Evolutionary conservation across 2,888 invertebrate genomes (phyloP).

Genomic region (Xanthorhoe spadicearia): DNA sequence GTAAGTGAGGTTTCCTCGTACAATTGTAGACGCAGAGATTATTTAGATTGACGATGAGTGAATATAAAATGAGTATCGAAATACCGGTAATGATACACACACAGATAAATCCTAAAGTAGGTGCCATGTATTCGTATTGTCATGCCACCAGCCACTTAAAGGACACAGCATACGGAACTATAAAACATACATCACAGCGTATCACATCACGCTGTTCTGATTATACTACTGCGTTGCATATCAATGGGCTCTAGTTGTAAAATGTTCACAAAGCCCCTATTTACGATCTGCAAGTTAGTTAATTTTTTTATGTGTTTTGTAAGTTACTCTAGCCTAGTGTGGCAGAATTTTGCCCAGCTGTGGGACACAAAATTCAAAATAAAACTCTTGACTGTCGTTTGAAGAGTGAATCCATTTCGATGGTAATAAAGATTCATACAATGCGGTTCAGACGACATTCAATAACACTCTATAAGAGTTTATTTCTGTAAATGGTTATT

Average conservation of each 20-base stretch:
- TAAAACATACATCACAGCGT: neutral
- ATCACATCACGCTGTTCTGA: neutral
- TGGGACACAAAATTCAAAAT: no score
- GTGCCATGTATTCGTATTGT: neutral
- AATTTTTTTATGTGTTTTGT: no score
- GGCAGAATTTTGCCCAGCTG: no score
- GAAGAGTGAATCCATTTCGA: neutral
- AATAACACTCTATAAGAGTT: neutral
- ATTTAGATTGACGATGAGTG: slow-evolving; percentile 22
- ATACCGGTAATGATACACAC: slow-evolving; percentile 1
- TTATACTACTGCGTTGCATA: no score
- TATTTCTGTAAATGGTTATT: neutral
- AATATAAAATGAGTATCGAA: slow-evolving; percentile 14
- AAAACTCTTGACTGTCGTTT: no score
- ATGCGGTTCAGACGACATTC: neutral
- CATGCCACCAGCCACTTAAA: neutral
- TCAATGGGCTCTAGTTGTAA: no score
- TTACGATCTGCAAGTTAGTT: no score
- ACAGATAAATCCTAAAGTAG: neutral
- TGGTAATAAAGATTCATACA: neutral
- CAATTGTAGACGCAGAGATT: slow-evolving; percentile 22
- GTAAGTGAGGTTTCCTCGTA: slow-evolving; percentile 41
- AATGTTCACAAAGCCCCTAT: no score
- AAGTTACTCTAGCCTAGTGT: no score
- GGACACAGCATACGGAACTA: neutral